These are phyloP conservation scores for Harmothoe impar DNA, from an alignment of 2,888 invertebrate species.

Conservation along the genomic window DNA sequence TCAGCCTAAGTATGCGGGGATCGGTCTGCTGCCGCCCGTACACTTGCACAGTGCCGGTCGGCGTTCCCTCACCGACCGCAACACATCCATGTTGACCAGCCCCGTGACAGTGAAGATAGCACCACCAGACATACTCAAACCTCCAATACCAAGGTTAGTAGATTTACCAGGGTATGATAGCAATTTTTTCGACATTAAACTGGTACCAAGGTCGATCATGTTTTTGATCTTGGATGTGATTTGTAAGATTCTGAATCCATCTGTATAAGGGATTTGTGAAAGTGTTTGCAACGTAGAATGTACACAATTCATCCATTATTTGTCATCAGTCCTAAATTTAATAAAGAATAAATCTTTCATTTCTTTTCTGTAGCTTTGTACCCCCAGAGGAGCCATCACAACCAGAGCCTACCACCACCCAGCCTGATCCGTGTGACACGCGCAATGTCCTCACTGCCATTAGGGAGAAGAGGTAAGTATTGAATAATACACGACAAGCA, in stretches of 20 bases:
- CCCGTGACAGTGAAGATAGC: conserved; percentile 63
- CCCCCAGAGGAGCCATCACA: background rate
- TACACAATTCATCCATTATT: no score
- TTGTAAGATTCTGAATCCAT: background rate
- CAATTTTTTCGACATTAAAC: no score
- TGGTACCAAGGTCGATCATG: background rate
- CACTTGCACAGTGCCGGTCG: conserved; percentile 61
- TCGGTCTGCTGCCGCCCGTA: conserved; percentile 73
- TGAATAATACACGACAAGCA: no score
- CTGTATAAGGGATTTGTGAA: no score
- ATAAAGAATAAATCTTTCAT: background rate
- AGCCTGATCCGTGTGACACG: background rate
- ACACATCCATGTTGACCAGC: conserved; percentile 53
- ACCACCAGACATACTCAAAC: conserved; percentile 62
- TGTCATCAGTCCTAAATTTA: no score
- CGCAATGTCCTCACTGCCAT: conserved; percentile 59
- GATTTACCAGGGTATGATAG: background rate
- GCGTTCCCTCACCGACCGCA: conserved; percentile 32
- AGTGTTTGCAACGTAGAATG: no score
- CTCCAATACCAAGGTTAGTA: conserved; percentile 57
- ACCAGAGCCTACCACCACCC: background rate
- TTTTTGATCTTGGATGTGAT: background rate
- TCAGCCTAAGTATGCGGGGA: conserved; percentile 63
- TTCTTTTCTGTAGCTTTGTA: conserved; percentile 44
- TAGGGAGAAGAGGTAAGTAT: conserved; percentile 60